Conservation (phyloP, 2,797 vertebrate species). For the Chelidonichthys spinosus region DNA sequence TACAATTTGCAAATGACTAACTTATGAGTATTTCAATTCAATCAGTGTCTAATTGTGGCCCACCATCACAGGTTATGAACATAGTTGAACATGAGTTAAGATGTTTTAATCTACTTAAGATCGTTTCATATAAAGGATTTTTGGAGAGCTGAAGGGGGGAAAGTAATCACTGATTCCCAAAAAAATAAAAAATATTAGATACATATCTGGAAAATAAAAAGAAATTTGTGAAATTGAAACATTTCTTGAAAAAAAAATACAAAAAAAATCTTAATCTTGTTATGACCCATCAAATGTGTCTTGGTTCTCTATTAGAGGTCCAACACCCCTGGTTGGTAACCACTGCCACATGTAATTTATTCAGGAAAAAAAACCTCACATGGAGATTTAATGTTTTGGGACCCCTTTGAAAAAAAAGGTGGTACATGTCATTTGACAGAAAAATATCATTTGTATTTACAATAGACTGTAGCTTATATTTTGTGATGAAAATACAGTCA, state of each 20-base stretch:
- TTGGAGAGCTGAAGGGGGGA: neutral
- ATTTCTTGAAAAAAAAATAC: neutral
- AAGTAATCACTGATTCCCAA: neutral
- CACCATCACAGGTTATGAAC: conserved; percentile 1
- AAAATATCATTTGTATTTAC: neutral
- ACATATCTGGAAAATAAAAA: neutral
- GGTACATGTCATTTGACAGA: neutral
- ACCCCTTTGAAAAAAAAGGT: neutral
- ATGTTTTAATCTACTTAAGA: neutral
- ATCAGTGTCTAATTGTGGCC: conserved; percentile 7
- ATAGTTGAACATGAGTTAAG: neutral
- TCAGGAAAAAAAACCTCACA: neutral
- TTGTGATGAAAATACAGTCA: neutral
- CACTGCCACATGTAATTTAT: neutral
- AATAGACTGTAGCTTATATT: neutral
- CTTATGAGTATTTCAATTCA: neutral
- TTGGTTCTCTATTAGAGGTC: neutral
- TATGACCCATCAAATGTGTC: neutral
- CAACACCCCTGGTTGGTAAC: neutral
- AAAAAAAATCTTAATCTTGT: neutral
- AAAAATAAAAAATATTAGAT: neutral
- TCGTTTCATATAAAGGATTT: neutral
- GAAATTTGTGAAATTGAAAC: neutral
- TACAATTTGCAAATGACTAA: neutral
- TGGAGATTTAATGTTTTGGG: neutral